Conservation (phyloP, 2,113 vertebrate genomes). For the Himantopus leucocephalus region DNA sequence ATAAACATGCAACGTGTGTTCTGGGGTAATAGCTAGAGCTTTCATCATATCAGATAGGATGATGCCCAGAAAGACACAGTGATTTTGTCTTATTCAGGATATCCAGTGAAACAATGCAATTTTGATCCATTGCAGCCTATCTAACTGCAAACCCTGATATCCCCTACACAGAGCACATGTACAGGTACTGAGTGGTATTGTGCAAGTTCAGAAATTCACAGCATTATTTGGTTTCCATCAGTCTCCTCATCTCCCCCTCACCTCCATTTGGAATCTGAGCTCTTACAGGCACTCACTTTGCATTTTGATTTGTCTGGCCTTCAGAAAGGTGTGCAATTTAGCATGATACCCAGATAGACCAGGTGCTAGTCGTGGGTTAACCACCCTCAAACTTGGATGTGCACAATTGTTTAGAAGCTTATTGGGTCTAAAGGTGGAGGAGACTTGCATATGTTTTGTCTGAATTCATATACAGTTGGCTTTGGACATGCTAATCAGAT, state of each 20-base stretch:
- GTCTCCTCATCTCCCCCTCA: neutral
- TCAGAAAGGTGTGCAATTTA: neutral
- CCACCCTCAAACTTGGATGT: neutral
- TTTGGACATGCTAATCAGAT: neutral
- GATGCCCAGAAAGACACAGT: neutral
- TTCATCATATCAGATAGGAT: neutral
- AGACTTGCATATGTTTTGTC: neutral
- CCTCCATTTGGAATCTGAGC: neutral
- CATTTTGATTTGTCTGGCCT: neutral
- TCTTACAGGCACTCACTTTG: neutral
- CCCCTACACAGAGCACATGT: accelerated
- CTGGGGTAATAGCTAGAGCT: neutral
- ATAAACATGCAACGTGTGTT: neutral
- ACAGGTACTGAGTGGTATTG: neutral
- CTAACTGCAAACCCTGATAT: neutral
- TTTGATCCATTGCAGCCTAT: neutral
- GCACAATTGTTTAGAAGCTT: neutral
- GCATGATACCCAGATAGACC: neutral
- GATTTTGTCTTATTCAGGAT: neutral
- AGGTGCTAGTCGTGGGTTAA: neutral
- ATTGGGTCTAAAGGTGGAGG: neutral
- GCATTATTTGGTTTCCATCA: neutral
- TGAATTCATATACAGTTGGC: neutral
- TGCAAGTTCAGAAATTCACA: neutral
- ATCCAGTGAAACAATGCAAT: neutral